phyloP scores from a whole-genome alignment of 2,888 invertebrate species.

The Unio delphinus region DNA sequence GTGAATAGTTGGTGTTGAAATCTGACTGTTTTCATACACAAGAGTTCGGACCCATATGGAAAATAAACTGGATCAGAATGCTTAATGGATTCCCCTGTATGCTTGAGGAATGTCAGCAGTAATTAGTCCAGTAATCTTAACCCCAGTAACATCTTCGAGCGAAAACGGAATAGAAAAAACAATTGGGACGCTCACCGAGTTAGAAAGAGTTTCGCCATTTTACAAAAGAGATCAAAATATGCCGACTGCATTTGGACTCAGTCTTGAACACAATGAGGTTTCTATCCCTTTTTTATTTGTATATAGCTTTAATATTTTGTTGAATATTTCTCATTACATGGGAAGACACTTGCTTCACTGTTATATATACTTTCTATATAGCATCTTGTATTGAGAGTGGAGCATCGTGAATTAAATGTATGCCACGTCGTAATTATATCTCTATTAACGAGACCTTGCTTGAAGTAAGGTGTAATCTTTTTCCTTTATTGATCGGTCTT shows the following conservation, averaged over 20 bases:
- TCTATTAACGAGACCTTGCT: too few species aligned
- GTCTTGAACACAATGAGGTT: conserved; percentile 36
- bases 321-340: background rate
- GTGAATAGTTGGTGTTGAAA: too few species aligned
- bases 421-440: too few species aligned
- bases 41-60: too few species aligned
- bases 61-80: too few species aligned
- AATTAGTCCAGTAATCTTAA: conserved; percentile 25
- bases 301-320: conserved; percentile 4
- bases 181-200: conserved; percentile 30
- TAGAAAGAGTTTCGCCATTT: conserved; percentile 37
- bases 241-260: conserved; percentile 44
- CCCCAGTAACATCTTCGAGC: conserved; percentile 18
- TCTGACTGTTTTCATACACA: too few species aligned
- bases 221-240: conserved; percentile 39
- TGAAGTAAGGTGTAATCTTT: too few species aligned
- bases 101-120: conserved; percentile 19
- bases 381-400: too few species aligned
- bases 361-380: too few species aligned
- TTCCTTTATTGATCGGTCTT: too few species aligned
- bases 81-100: background rate
- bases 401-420: too few species aligned
- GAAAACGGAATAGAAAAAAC: conserved; percentile 30
- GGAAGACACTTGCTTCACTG: too few species aligned
- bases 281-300: background rate